Percentiles rank a stretch among this genome's conserved stretches.
phyloP scores from a whole-genome alignment of 1,140 invertebrate species.

The Drosophila nigrodunni region DNA sequence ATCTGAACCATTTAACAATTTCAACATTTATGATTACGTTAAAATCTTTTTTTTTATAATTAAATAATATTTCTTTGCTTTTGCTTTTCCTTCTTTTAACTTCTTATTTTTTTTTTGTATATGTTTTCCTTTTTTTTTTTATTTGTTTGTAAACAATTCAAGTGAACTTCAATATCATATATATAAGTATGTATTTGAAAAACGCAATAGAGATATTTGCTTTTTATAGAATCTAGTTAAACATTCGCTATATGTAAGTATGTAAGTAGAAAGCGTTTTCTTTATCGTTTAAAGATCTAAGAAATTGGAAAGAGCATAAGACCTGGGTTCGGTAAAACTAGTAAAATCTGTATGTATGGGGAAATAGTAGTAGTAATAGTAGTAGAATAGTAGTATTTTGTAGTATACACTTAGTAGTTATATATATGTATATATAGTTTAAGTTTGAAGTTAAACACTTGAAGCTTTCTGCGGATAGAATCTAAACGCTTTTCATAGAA shows the following conservation, averaged over 20 bases:
- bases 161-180: constrained; percentile 66
- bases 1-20: constrained; percentile 78
- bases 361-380: constrained; percentile 35
- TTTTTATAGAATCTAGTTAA: constrained; percentile 73
- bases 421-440: constrained; percentile 8
- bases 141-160: constrained; percentile 65
- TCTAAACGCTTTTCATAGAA: constrained; percentile 61
- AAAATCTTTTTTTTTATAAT: constrained; percentile 64
- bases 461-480: constrained; percentile 32
- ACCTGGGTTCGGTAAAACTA: constrained; percentile 58
- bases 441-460: constrained; percentile 19
- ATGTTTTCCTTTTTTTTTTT: constrained; percentile 18
- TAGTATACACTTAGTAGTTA: constrained; percentile 5
- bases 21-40: constrained; percentile 77
- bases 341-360: constrained; percentile 46
- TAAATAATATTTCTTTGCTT: constrained; percentile 16
- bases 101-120: constrained; percentile 22
- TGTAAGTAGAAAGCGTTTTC: constrained; percentile 65
- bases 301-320: constrained; percentile 58
- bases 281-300: constrained; percentile 53
- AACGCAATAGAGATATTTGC: constrained; percentile 68
- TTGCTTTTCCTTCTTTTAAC: constrained; percentile 21
- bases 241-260: constrained; percentile 67
- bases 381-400: constrained; percentile 7
- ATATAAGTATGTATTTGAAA: constrained; percentile 63